Evolutionary conservation across 2,113 vertebrate genomes (phyloP), one percentile per base, ranked within the genome.

Genomic region (Tragelaphus imberbis): DNA sequence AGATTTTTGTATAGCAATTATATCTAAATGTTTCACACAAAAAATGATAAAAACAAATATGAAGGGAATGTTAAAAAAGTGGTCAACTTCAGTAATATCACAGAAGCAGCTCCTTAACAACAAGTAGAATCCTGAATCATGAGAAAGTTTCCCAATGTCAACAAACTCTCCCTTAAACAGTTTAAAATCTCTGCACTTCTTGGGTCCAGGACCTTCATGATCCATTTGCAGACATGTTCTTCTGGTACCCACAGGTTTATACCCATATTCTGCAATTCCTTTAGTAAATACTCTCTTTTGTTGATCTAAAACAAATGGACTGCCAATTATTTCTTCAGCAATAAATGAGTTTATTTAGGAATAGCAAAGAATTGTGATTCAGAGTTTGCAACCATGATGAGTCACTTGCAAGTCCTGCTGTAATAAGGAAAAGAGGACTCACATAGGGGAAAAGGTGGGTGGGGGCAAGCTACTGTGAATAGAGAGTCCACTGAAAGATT

Each of bases 191-290:
- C 36, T 51, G 10, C 16, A 21, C 7, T 8, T 44, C 28, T 17
- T 19, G 16, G 16, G 9, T 53, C 17, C 30, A 36, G 19, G 84
- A 14, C 1, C 3, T 15, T 86, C 21, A 47, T 2, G 40, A 53
- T 40, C 40, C 27, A 68, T 61, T 61, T 71, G 44, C 5, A 61
- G 44, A 40, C 30, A 5, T 56, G 30, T 33, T 81, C 4, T 87
- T 30, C 47, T 1, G 1, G 2, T 51, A 0, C 51, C 68, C 71
- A 3, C 30, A 63, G 53, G 7, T 47, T 8, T 15, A 17, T 5
- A 4, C 8, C 14, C 8, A 11, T 44, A 13, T 28, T 9, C 36
- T 65, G 5, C 27, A 27, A 17, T 13, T 58, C 23, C n/a, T 79
- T 56, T 25, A 40, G 8, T 79, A 33, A 84, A 68, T 17, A 27